A percentile compares a stretch with the other conserved stretches of the same genome.
phyloP scores from a whole-genome alignment of 1,140 invertebrate species.

The Lepidostoma basale region DNA sequence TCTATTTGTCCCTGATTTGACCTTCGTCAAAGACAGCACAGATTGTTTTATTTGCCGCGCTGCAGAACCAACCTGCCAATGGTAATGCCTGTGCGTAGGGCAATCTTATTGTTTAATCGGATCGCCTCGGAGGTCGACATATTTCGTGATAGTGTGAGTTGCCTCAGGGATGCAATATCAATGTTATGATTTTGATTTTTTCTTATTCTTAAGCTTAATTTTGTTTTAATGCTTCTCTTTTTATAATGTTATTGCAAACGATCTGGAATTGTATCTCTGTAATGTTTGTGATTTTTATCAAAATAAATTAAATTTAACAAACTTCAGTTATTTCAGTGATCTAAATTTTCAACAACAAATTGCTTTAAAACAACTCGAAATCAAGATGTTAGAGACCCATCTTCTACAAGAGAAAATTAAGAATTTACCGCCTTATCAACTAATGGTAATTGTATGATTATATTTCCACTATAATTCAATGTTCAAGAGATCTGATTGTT shows the following conservation, averaged over 20 bases:
- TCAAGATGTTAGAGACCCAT: conserved; percentile 22
- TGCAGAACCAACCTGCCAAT: too few species aligned
- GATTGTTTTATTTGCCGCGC: too few species aligned
- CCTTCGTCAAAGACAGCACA: too few species aligned
- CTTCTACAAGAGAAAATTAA: not conserved
- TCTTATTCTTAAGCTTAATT: not conserved
- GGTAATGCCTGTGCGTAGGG: too few species aligned
- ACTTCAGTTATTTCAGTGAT: not conserved
- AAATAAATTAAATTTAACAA: not conserved
- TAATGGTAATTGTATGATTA: conserved; percentile 22
- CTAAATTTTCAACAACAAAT: conserved; percentile 30
- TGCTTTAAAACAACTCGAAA: conserved; percentile 29
- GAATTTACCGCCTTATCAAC: conserved; percentile 21
- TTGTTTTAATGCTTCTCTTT: not conserved
- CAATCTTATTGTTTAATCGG: too few species aligned
- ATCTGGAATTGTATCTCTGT: not conserved
- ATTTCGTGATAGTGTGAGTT: too few species aligned
- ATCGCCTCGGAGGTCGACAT: too few species aligned
- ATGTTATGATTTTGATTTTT: too few species aligned
- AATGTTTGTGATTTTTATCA: not conserved
- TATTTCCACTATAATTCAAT: not conserved
- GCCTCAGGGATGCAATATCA: too few species aligned
- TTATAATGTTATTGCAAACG: too few species aligned
- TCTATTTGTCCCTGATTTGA: too few species aligned
- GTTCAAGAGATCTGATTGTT: not conserved